Percentiles rank a stretch among this genome's conserved stretches.
These are phyloP conservation scores for Steinernema feltiae DNA, from an alignment of 1,140 invertebrate genomes.

Conservation along the genomic window DNA sequence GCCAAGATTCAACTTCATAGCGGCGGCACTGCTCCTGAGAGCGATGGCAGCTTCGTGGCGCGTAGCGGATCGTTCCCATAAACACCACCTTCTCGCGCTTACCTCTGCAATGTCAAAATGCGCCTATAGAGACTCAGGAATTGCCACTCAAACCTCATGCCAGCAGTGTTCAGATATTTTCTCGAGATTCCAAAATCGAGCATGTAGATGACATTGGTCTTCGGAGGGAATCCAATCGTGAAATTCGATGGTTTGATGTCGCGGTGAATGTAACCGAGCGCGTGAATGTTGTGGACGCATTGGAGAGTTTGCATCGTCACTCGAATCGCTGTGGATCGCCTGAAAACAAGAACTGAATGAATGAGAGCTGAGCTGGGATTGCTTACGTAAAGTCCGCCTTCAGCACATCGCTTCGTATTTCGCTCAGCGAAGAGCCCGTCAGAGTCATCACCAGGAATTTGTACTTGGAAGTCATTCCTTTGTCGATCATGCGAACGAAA, in stretches of 20 bases:
- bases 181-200: background rate
- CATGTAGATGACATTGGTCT: background rate
- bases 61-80: background rate
- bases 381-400: slow-evolving; percentile 17
- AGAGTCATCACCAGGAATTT: slow-evolving; percentile 33
- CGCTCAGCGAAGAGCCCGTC: slow-evolving; percentile 24
- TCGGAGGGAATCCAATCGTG: slow-evolving; percentile 8
- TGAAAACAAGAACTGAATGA: background rate
- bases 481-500: background rate
- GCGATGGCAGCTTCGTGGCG: background rate
- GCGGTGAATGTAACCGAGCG: slow-evolving; percentile 27
- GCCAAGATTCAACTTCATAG: background rate
- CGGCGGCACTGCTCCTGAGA: background rate
- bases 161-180: background rate
- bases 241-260: slow-evolving; percentile 34
- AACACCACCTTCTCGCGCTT: too few relatives aligned
- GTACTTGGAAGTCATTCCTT: slow-evolving; percentile 24
- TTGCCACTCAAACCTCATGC: background rate
- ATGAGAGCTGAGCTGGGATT: background rate
- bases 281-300: slow-evolving; percentile 4
- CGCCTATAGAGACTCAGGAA: too few relatives aligned
- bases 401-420: slow-evolving; percentile 20
- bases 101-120: too few relatives aligned
- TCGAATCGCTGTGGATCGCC: background rate
- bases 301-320: slow-evolving; percentile 5